Conservation (phyloP, 2,113 vertebrate genomes). For the Cacatua alba region DNA sequence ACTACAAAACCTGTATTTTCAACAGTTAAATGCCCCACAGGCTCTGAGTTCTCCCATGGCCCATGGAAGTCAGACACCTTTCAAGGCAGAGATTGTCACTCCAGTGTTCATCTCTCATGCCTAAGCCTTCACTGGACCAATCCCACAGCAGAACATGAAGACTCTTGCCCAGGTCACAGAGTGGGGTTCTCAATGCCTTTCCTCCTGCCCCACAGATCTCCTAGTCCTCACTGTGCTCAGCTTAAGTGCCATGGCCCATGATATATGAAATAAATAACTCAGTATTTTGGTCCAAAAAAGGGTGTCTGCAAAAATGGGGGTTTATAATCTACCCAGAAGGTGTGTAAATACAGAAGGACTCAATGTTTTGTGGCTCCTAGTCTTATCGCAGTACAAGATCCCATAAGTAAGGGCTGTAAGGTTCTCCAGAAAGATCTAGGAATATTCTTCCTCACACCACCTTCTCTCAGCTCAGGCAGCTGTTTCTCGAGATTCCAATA, state of each 20-base stretch:
- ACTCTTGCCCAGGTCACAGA: background rate
- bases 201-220: background rate
- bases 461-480: background rate
- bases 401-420: background rate
- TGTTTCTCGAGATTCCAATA: background rate
- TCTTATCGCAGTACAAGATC: background rate
- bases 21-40: background rate
- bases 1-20: background rate
- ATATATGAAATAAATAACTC: background rate
- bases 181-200: background rate
- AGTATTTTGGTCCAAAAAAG: background rate
- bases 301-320: background rate
- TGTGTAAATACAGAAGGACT: background rate
- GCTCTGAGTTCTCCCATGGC: accelerated
- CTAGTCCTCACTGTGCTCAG: background rate
- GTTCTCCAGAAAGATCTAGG: background rate
- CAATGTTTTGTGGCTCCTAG: background rate
- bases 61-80: background rate
- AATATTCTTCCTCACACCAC: background rate
- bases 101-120: accelerated
- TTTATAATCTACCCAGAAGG: background rate
- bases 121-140: background rate
- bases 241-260: background rate
- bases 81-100: accelerated
- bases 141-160: background rate